Conservation (phyloP, 30 jellyfish, hydroid and myxozoan genomes). For the Chironex yamaguchii region DNA sequence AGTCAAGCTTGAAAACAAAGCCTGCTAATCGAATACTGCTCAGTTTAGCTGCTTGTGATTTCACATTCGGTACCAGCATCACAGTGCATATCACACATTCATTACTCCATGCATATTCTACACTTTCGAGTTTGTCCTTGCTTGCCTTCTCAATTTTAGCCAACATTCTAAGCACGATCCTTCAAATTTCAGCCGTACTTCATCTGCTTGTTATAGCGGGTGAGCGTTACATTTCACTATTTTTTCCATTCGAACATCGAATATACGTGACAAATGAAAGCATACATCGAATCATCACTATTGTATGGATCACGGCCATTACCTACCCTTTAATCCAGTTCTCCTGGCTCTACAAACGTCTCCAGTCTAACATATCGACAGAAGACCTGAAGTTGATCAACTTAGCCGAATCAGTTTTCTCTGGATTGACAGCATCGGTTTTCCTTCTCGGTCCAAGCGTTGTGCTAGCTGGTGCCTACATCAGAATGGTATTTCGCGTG, state of each 20-base stretch:
- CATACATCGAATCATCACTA: neutral
- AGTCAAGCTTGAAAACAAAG: neutral
- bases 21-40: neutral
- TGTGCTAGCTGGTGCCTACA: conserved; percentile 4
- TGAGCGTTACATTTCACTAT: conserved; percentile 33
- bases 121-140: neutral
- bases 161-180: neutral
- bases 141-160: neutral
- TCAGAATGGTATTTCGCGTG: conserved; percentile 28
- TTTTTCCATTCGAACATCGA: neutral
- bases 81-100: conserved; percentile 1
- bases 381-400: neutral
- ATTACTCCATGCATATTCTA: neutral
- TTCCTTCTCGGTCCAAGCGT: conserved; percentile 8
- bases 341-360: conserved; percentile 10
- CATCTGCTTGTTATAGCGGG: conserved; percentile 8
- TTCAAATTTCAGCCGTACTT: conserved; percentile 18
- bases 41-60: conserved; percentile 21
- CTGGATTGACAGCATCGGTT: conserved; percentile 1
- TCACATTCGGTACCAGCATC: conserved; percentile 12
- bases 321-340: conserved; percentile 23
- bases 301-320: conserved; percentile 1
- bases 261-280: neutral
- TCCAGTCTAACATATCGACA: neutral
- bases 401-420: conserved; percentile 10